Evolutionary conservation across 2,113 vertebrate species (phyloP), one percentile per base, ranked within the genome.

Genomic region (Sebastes schlegelii): DNA sequence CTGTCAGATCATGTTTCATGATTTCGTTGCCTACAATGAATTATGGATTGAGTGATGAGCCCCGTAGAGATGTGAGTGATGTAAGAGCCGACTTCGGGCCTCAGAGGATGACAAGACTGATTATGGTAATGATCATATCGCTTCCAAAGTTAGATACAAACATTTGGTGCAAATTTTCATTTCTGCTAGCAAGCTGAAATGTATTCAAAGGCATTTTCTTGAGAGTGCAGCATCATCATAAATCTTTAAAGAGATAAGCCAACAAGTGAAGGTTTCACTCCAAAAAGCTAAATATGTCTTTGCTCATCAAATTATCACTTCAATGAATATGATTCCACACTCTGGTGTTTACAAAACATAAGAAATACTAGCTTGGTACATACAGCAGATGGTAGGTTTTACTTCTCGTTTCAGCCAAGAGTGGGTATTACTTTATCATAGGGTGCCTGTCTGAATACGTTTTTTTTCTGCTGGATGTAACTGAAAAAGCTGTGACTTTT

Each of bases 31-130:
- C 42, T 75, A 68, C 52, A 0, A 84, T 93, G 14, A 89, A 93
- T 93, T 91, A 92, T 92, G 77, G 75, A 93, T 90, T 65, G 67
- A 82, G 86, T 79, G 77, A 74, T 74, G 77, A 88, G 88, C 43
- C 62, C 60, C 2, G 0, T 51, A n/a, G 78, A 89, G 82, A 84
- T 43, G 48, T 58, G 40, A 57, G 82, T 61, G 81, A 89, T 52
- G 79, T 64, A 80, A 88, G 68, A 21, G 45, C 64, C 40, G 55
- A 71, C 62, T 72, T 77, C 51, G 43, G 52, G 26, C 49, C 65
- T 76, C 4, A 0, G 46, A 79, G 52, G 61, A 64, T 55, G 57
- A 79, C 74, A 40, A 49, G n/a, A 54, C 54, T n/a, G 78, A 83
- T 73, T 46, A 48, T 62, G 45, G 61, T 6, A 17, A 71, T 67